Evolutionary conservation across 2,797 vertebrate genomes (phyloP), one percentile per base, ranked within the genome.

Genomic region (Periophthalmus magnuspinnatus): DNA sequence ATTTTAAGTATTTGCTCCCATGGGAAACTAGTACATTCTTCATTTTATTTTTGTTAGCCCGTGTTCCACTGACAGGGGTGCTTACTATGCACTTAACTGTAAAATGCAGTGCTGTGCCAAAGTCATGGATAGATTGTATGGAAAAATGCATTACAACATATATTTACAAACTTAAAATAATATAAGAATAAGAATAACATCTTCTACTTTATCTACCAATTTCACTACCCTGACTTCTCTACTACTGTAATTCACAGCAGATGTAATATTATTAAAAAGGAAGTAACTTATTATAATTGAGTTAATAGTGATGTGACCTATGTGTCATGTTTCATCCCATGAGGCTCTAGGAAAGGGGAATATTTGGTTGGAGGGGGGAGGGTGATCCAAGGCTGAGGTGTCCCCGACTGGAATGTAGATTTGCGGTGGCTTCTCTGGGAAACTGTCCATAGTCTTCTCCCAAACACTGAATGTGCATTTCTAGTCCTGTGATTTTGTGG

Each of bases 311-410:
- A 63, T 61, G 63, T 79, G 14, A 41, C 13, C 41, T 14, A 65
- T 1, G 67, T 80, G 80, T 86, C 74, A 48, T 70, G 74, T 83
- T 74, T 73, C 68, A 67, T 63, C 74, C 66, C 52, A 36, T 41
- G 19, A 38, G 64, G 50, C 70, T 68, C 34, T 47, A 77, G 78
- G 81, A 89, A 88, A 78, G 74, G 56, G 67, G 81, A 85, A 85
- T 82, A 81, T 84, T 75, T 83, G 75, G 69, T 58, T 69, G 34
- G 67, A 82, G 61, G 47, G 62, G 68, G 63, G 77, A 81, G 77
- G 80, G 78, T 84, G 83, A 86, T 84, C 65, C 75, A 81, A 84
- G 69, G 76, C 79, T 73, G 80, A 86, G 79, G 84, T 85, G 83
- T 81, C 78, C 38, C 67, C 62, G 52, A 79, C 68, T 82, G 72